Conservation (phyloP, 2,113 vertebrate species). For the Charina bottae region DNA sequence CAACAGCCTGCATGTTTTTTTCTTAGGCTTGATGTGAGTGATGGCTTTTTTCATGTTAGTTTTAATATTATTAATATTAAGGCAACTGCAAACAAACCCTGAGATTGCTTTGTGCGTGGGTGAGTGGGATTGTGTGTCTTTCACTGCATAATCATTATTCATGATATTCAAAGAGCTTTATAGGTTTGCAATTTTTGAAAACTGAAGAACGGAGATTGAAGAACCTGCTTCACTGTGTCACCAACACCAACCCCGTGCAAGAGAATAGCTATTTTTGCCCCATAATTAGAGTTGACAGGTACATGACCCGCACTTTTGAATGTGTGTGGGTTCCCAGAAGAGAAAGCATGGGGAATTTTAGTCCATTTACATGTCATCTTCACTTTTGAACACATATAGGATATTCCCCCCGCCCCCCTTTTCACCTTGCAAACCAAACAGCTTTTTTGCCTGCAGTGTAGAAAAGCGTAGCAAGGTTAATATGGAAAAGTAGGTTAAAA, state of each 20-base stretch:
- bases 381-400: constrained; percentile 11
- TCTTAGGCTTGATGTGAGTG: not conserved
- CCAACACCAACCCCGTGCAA: not conserved
- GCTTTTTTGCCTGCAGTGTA: constrained; percentile 37
- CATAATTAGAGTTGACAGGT: constrained; percentile 31
- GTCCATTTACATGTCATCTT: constrained; percentile 11
- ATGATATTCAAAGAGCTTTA: constrained; percentile 6
- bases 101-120: not conserved
- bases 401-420: not conserved
- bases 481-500: constrained; percentile 57
- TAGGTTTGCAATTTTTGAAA: constrained; percentile 8
- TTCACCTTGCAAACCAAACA: constrained; percentile 40
- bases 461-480: constrained; percentile 48
- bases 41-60: not conserved
- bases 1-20: not conserved
- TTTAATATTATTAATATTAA: not conserved
- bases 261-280: not conserved
- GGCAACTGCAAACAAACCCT: not conserved
- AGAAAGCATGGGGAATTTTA: not conserved
- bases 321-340: not conserved
- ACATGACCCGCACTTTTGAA: constrained; percentile 21
- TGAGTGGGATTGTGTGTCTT: not conserved
- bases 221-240: not conserved
- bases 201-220: not conserved
- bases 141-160: constrained; percentile 10